Evolutionary conservation across 2,797 vertebrate species (phyloP), one percentile per base, ranked within the genome.

Genomic region (Platyrinchus mystaceus): DNA sequence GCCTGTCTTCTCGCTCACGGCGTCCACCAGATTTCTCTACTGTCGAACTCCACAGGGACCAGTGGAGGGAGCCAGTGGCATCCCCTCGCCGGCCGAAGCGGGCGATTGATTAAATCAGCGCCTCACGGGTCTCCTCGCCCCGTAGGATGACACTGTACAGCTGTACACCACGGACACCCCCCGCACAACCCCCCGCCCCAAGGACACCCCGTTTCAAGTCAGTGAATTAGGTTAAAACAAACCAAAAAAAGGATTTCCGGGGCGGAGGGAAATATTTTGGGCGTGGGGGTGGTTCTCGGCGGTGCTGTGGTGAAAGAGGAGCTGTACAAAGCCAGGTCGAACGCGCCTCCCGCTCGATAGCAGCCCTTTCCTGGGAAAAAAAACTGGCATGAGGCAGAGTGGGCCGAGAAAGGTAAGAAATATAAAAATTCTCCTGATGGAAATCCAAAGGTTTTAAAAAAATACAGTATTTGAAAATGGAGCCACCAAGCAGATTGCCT

Each of bases 381-480:
- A 80, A 80, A 43, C 7, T 23, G 50, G 62, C 64, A 73, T 12
- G 36, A 95, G 91, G 96, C 95, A 94, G 90, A 63, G 59, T 59
- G 39, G 74, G 63, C 88, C 4, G 2, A 58, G 69, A 68, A 87
- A 91, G 85, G 36, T 75, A 91, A 91, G 86, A 94, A 96, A 89
- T 84, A 93, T 87, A 96, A 95, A 96, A 96, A 89, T 87, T 94
- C 55, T 93, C 87, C 83, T 84, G 90, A 60, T 92, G 95, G 89
- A 94, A 96, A 92, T 91, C 70, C n/a, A 37, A 93, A 94, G 86
- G 34, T 92, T 87, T 95, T 93, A 93, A 92, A 95, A 95, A 96
- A 96, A 95, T 90, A 92, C 91, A 92, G 91, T 84, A 94, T 93
- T 86, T 91, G 22, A 84, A 93, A 93, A 91, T 19, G 3, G 84